Percentiles rank a stretch among this genome's conserved stretches.
These are phyloP conservation scores for Cynodonichthys magdalenae DNA, from an alignment of 2,797 vertebrate species.

Conservation along the genomic window DNA sequence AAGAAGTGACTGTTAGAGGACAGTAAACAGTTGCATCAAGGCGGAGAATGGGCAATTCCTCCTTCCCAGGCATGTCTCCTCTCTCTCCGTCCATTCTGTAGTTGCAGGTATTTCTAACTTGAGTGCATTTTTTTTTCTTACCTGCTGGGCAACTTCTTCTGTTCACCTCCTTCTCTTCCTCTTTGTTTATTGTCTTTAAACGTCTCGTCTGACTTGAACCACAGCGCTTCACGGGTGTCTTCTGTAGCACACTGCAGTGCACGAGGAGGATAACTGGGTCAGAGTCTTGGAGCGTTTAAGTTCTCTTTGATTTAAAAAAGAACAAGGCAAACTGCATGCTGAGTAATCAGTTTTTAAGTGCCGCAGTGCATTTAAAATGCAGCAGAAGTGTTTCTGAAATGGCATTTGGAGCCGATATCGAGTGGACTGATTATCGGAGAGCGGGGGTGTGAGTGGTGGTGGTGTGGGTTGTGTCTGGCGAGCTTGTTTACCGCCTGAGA, in stretches of 20 bases:
- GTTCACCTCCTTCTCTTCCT: conserved; percentile 19
- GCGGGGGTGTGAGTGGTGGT: conserved; percentile 5
- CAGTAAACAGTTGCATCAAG: conserved; percentile 57
- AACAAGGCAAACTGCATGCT: not conserved
- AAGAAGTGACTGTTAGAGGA: conserved; percentile 58
- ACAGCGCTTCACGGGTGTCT: not conserved
- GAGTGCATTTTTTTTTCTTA: conserved; percentile 61
- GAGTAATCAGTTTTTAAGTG: conserved; percentile 23
- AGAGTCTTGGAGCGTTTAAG: conserved; percentile 6
- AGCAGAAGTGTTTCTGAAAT: conserved; percentile 23
- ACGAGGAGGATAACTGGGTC: conserved; percentile 16
- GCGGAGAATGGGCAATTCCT: conserved; percentile 79
- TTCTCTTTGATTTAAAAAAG: conserved; percentile 4
- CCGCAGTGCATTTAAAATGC: conserved; percentile 13
- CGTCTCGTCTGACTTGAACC: conserved; percentile 22
- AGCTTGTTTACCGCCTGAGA: conserved; percentile 56
- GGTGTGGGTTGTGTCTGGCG: conserved; percentile 47
- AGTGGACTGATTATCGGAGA: conserved; percentile 19
- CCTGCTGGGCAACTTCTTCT: conserved; percentile 55
- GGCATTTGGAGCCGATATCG: conserved; percentile 29
- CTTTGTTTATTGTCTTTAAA: conserved; percentile 25
- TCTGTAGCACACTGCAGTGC: conserved; percentile 16
- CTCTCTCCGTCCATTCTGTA: conserved; percentile 75
- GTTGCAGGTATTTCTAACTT: conserved; percentile 77
- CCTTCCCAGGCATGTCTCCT: conserved; percentile 79